Base-by-base conservation (phyloP, 1,140 invertebrate genomes). In the Meteorus sp. region DNA sequence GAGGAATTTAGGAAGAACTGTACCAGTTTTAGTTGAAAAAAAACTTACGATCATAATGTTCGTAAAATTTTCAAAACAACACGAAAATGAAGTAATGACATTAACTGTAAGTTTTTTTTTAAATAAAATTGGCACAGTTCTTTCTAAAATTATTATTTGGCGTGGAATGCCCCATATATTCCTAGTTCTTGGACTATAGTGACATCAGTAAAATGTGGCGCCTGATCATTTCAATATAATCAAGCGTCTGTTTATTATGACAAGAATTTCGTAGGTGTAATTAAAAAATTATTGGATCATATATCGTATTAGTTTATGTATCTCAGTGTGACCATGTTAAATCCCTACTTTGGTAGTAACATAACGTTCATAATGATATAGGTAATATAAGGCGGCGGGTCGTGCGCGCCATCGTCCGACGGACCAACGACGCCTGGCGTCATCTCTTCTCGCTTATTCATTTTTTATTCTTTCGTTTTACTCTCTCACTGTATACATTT, bases 241-340 rank as follows among this genome's bases (percentile, higher is more conserved):
- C 73, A 74, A 71, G 64, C 67, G 64, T 63, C 69, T 74, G 62
- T 77, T 78, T 77, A 77, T 70, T 74, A 76, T 76, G 75, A 77
- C 74, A 77, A 74, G 75, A 77, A 77, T 79, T 78, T 73, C 76
- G 68, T 68, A 67, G 53, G 62, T 66, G 72, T 74, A 77, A 79
- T 79, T 79, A 78, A 80, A 76, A 78, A 78, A 80, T 80, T 78
- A 78, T 75, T 73, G 62, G 67, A 61, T 69, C 75, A 71, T 78
- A 78, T 78, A 78, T 80, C 70, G 70, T 73, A 45, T 43, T 66
- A 69, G 74, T 80, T 78, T 79, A 79, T 77, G 70, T n/a, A n/a
- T 62, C 61, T 51, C n/a, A 11, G 31, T 13, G n/a, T 33, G 15
- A n/a, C 7, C 13, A 25, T 27, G 56, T 50, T 58, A 6, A 47